These are phyloP conservation scores for Anas flavirostris DNA, from an alignment of 2,797 vertebrate species.

Conservation along the genomic window DNA sequence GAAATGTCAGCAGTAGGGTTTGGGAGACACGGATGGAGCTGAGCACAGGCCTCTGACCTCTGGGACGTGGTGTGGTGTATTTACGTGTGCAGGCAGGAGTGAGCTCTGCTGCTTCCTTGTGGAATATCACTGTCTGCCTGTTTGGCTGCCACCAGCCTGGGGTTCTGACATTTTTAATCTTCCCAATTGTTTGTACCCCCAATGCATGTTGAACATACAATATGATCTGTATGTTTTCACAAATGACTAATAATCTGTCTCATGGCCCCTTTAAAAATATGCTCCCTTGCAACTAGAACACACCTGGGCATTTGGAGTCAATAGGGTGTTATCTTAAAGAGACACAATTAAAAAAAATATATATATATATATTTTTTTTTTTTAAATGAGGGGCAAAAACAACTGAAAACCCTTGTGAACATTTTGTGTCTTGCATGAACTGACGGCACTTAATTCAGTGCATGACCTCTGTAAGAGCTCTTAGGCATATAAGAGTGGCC, in stretches of 20 bases:
- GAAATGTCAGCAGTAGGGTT: background rate
- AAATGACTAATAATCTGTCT: background rate
- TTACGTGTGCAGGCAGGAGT: fast-evolving
- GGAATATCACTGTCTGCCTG: background rate
- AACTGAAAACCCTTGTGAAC: background rate
- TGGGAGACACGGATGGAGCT: background rate
- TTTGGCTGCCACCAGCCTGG: background rate
- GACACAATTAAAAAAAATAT: background rate
- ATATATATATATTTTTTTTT: too few species aligned
- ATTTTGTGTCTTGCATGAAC: background rate
- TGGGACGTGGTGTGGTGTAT: background rate
- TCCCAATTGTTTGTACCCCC: background rate
- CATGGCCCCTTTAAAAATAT: background rate
- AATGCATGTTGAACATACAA: background rate
- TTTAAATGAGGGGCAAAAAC: background rate
- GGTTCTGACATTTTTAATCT: background rate
- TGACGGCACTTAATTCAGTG: background rate
- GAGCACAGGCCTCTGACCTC: background rate
- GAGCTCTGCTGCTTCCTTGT: background rate
- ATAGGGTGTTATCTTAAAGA: background rate
- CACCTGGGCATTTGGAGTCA: background rate
- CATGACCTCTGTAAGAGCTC: constrained; percentile 14
- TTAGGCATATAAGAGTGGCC: constrained; percentile 15
- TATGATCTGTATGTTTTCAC: too few species aligned
- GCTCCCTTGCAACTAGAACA: background rate